Conservation (phyloP, 1,140 invertebrate species). For the Trissolcus basalis region DNA sequence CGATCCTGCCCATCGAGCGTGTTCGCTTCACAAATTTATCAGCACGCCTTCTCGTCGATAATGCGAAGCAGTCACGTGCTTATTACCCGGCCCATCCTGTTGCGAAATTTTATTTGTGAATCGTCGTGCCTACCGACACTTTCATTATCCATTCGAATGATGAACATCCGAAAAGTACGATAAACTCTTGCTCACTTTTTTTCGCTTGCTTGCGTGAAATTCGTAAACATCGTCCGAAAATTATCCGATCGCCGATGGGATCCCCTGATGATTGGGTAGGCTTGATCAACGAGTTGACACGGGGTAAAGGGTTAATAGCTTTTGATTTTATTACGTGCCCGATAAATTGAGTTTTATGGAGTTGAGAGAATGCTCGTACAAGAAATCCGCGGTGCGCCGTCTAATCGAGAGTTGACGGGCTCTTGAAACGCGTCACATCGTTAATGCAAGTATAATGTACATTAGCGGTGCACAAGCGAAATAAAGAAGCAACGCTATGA, state of each 20-base stretch:
- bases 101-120: constrained; percentile 27
- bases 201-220: not conserved
- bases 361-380: constrained; percentile 39
- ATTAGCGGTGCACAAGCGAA: constrained; percentile 49
- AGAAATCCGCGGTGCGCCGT: constrained; percentile 52
- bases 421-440: constrained; percentile 60
- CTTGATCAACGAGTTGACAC: constrained; percentile 17
- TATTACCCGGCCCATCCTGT: constrained; percentile 55
- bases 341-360: constrained; percentile 43
- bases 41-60: constrained; percentile 57
- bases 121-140: constrained; percentile 14
- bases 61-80: constrained; percentile 55
- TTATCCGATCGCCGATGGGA: not conserved
- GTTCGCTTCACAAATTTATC: constrained; percentile 50
- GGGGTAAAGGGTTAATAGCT: constrained; percentile 35
- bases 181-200: not conserved
- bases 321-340: constrained; percentile 35
- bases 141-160: constrained; percentile 22
- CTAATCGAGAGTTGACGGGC: constrained; percentile 62
- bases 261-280: not conserved
- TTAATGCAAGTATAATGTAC: constrained; percentile 61
- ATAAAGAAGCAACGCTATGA: constrained; percentile 61
- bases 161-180: constrained; percentile 2
- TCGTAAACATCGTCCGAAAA: not conserved
- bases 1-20: constrained; percentile 34